phyloP scores from a whole-genome alignment of 1,140 invertebrate genomes.

The Tetragonula clypearis region DNA sequence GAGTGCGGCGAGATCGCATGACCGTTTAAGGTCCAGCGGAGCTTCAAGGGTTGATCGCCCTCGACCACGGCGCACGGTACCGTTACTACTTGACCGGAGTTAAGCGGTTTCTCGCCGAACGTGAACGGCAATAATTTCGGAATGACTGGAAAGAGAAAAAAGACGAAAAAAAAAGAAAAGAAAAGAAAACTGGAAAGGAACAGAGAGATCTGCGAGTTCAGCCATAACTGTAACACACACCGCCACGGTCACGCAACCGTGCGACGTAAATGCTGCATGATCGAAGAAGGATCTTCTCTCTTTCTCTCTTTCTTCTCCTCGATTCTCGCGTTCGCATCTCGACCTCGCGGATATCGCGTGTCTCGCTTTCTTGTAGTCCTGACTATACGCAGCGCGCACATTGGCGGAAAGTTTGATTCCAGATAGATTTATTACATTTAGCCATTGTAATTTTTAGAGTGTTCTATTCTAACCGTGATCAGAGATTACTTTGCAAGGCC shows the following conservation, averaged over 20 bases:
- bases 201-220: not conserved
- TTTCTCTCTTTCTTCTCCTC: not conserved
- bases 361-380: not conserved
- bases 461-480: too few species aligned
- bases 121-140: slow-evolving; percentile 84
- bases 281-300: not conserved
- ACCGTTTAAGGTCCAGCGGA: slow-evolving; percentile 84
- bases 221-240: not conserved
- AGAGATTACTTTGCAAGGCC: too few species aligned
- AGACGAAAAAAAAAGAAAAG: slow-evolving; percentile 15
- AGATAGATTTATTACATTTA: too few species aligned
- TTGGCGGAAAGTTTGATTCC: too few species aligned
- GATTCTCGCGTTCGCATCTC: too few species aligned
- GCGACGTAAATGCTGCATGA: not conserved
- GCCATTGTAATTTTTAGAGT: too few species aligned
- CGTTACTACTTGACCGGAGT: slow-evolving; percentile 81
- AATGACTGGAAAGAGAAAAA: slow-evolving; percentile 82
- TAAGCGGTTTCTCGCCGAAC: slow-evolving; percentile 83
- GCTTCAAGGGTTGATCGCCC: slow-evolving; percentile 84
- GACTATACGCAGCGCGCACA: too few species aligned
- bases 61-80: slow-evolving; percentile 81
- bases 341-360: not conserved
- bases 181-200: slow-evolving; percentile 44
- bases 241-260: not conserved
- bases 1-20: slow-evolving; percentile 83